Conservation (phyloP, 2,113 vertebrate genomes). For the Erpornis zantholeuca region DNA sequence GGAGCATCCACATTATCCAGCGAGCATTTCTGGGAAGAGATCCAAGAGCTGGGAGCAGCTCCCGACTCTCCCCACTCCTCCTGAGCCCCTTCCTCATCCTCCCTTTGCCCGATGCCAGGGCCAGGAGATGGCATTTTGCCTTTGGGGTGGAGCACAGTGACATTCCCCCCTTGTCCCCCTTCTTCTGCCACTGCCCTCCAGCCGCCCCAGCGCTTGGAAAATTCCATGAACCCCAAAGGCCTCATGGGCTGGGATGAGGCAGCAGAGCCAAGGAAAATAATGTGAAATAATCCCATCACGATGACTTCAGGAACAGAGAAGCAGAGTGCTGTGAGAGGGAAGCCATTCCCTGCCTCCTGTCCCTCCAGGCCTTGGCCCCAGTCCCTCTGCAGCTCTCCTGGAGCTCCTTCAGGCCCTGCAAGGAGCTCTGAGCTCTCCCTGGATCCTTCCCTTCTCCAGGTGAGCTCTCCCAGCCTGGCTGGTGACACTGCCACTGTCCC, state of each 20-base stretch:
- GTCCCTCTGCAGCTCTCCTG: background rate
- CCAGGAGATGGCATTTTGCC: background rate
- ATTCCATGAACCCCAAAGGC: background rate
- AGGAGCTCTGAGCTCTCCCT: background rate
- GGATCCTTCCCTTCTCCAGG: background rate
- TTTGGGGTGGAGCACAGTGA: rapidly evolving
- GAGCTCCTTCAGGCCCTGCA: rapidly evolving
- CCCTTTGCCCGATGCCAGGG: background rate
- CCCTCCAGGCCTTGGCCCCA: rapidly evolving
- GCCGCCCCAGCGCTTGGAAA: background rate
- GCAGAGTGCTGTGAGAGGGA: background rate
- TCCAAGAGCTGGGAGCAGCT: background rate
- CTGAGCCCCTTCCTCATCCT: background rate
- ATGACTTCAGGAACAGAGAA: background rate
- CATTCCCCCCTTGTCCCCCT: background rate
- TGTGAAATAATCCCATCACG: background rate
- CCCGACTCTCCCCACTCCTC: background rate
- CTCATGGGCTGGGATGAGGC: background rate
- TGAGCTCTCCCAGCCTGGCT: background rate
- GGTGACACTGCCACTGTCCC: background rate
- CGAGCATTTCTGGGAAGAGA: background rate
- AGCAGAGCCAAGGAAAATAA: background rate
- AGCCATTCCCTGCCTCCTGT: background rate
- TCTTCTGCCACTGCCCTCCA: background rate
- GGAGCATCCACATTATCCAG: background rate